These are phyloP conservation scores for Stomatorhinus walkeri DNA, from an alignment of 2,797 vertebrate genomes.

Conservation along the genomic window DNA sequence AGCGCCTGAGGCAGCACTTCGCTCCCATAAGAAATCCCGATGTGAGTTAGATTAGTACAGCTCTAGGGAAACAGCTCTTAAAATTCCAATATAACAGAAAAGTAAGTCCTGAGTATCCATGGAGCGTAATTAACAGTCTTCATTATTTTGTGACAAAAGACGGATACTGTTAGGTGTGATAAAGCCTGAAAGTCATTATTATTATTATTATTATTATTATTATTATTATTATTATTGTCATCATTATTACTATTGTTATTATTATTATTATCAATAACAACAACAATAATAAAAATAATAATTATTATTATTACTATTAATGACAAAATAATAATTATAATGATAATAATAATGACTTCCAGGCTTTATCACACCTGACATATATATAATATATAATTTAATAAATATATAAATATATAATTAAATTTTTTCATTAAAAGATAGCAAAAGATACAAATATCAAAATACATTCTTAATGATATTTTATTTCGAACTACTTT, in stretches of 20 bases:
- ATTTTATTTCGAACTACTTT: neutral
- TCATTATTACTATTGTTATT: neutral
- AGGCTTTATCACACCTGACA: neutral
- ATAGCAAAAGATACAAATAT: neutral
- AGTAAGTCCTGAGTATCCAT: neutral
- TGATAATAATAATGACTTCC: neutral
- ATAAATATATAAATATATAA: neutral
- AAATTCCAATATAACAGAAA: neutral
- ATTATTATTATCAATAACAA: neutral
- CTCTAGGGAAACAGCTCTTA: neutral
- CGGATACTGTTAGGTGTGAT: neutral
- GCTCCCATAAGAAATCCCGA: neutral
- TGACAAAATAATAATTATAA: neutral
- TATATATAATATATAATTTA: too few relatives aligned
- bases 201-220: neutral
- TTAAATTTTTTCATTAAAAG: neutral
- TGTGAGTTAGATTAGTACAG: slow-evolving; percentile 1
- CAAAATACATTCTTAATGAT: neutral
- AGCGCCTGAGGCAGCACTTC: neutral
- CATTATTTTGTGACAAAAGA: neutral
- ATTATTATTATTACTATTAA: neutral
- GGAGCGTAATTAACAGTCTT: neutral
- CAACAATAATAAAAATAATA: neutral
- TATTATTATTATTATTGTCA: neutral
- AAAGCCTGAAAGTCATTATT: neutral